Evolutionary conservation across 2,888 invertebrate species (phyloP).

Genomic region (Leptinotarsa juncta): DNA sequence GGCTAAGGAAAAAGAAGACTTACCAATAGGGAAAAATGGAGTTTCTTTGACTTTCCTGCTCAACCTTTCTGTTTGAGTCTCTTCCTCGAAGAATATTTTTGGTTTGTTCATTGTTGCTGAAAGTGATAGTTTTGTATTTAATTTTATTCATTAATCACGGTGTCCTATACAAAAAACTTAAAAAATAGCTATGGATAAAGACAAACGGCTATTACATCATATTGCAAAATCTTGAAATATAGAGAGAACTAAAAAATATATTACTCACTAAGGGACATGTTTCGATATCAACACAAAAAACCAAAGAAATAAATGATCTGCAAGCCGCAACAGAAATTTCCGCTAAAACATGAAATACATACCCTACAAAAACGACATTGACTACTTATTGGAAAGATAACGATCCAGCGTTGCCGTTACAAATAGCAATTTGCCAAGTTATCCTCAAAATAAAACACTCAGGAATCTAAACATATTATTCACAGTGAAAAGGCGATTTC

Average conservation of each 20-base stretch:
- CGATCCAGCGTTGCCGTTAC: background rate
- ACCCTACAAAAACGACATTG: background rate
- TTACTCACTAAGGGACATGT: conserved; percentile 12
- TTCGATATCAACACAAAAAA: background rate
- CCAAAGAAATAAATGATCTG: background rate
- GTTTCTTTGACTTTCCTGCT: conserved; percentile 78
- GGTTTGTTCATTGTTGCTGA: conserved; percentile 31
- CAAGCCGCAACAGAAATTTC: conserved; percentile 7
- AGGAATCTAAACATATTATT: no score
- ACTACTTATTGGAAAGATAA: background rate
- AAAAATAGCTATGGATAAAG: background rate
- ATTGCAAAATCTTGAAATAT: background rate
- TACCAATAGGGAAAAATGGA: conserved; percentile 80
- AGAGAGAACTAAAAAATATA: background rate
- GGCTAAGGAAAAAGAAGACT: conserved; percentile 52
- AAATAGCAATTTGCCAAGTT: background rate
- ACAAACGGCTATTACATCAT: conserved; percentile 1
- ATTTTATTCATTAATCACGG: background rate
- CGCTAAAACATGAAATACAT: conserved; percentile 1
- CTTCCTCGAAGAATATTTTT: conserved; percentile 61
- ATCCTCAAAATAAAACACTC: background rate
- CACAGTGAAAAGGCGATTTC: no score
- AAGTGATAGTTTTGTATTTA: conserved; percentile 9
- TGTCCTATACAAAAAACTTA: background rate
- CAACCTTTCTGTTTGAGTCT: conserved; percentile 71